Base-by-base conservation (phyloP, 2,797 vertebrate genomes). In the Threskiornis aethiopicus region DNA sequence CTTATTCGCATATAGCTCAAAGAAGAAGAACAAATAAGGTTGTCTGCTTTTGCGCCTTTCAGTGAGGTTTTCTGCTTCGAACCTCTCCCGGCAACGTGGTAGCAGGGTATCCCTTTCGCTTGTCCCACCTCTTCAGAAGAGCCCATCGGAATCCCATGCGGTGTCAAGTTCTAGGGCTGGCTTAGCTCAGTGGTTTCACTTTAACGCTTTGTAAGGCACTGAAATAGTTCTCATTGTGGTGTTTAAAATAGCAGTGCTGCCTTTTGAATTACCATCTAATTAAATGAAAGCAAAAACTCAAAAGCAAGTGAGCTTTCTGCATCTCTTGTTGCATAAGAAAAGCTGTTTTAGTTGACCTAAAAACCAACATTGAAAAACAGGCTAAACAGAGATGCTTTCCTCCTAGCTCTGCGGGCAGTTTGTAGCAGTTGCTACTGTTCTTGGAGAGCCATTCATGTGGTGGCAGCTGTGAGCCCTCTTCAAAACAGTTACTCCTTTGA, bases 281-380 rank as follows among this genome's bases (percentile, higher is more conserved):
- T 97, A 96, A 90, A 78, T 85, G 87, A 93, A 94, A 95, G 89
- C 62, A 55, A 78, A 83, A 89, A 61, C 90, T 94, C 87, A 64
- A 91, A 93, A 91, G 94, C 79, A 75, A 96, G 82, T 16, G 84
- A 77, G 94, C 90, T 88, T 81, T 94, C 90, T 94, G 52, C 42
- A 6, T 62, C 82, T 79, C 85, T 89, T 62, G 77, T 96, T 95
- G 85, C 89, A 82, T 91, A 93, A 95, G 91, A 95, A 97, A 96
- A 94, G 95, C 93, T 96, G 96, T 87, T 96, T 88, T 86, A 57
- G 87, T 95, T 96, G 96, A 96, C 95, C 96, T 97, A 89, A 95
- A 95, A 96, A 87, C 59, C 62, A 51, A 76, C 83, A 82, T 20
- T 94, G 95, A 94, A 91, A 94, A 46, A 5, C 73, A 95, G 87